A percentile compares a stretch with the other conserved stretches of the same genome.
These are phyloP conservation scores for Arbacia lixula DNA, from an alignment of 53 echinoderm and acorn worm genomes.

Conservation along the genomic window DNA sequence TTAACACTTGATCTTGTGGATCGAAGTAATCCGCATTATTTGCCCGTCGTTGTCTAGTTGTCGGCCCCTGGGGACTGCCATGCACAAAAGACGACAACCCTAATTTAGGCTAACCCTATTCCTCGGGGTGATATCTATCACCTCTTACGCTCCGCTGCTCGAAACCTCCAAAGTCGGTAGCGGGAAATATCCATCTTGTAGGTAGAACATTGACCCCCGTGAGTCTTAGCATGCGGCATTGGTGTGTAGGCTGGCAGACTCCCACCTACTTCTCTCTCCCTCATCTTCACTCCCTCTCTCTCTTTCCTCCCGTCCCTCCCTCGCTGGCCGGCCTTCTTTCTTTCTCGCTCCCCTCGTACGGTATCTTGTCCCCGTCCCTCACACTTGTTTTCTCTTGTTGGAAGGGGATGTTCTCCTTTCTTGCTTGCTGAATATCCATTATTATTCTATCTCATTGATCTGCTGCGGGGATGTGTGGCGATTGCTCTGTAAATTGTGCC, in stretches of 20 bases:
- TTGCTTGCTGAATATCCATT: conserved; percentile 3
- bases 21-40: conserved; percentile 25
- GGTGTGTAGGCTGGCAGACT: conserved; percentile 19
- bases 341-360: too few relatives aligned
- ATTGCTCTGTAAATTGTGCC: conserved; percentile 1
- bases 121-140: conserved; percentile 42
- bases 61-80: not conserved
- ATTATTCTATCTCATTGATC: conserved; percentile 6
- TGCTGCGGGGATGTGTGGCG: not conserved
- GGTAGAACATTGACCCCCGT: conserved; percentile 24
- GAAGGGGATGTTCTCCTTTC: conserved; percentile 16
- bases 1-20: conserved; percentile 35
- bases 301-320: conserved; percentile 2
- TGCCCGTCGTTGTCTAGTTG: not conserved
- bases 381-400: not conserved
- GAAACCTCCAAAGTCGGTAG: conserved; percentile 13
- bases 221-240: conserved; percentile 33
- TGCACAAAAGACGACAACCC: conserved; percentile 44
- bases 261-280: conserved; percentile 6
- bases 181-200: conserved; percentile 22
- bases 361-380: conserved; percentile 10
- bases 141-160: conserved; percentile 17
- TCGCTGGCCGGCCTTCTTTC: not conserved
- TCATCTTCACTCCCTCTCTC: not conserved
- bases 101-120: conserved; percentile 45